A percentile compares a stretch with the other conserved stretches of the same genome.
Evolutionary conservation across 2,888 invertebrate genomes (phyloP).

Genomic region (Lithophane leautieri): DNA sequence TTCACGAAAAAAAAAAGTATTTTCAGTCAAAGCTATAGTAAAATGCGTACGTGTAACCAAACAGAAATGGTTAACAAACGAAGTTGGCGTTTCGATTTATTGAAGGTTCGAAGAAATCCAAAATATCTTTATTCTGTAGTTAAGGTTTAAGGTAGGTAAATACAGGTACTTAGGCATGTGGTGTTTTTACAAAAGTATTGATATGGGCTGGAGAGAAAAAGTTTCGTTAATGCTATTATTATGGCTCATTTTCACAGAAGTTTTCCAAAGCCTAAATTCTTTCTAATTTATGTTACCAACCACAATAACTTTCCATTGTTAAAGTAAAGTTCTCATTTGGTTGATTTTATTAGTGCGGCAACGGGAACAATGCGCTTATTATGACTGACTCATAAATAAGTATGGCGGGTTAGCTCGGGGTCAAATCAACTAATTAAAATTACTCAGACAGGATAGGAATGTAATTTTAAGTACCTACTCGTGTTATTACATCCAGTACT

Average conservation of each 20-base stretch:
- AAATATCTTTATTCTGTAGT: not conserved
- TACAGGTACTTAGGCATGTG: not conserved
- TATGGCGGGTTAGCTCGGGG: conserved; percentile 21
- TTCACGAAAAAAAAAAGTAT: not conserved
- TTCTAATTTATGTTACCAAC: not conserved
- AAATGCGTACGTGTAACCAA: not conserved
- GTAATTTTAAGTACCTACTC: conserved; percentile 2
- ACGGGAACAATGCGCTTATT: conserved; percentile 26
- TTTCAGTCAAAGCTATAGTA: not conserved
- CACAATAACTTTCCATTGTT: not conserved
- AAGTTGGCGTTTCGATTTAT: not conserved
- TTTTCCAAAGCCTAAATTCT: not conserved
- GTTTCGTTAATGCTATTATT: not conserved
- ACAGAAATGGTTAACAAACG: too few relatives aligned
- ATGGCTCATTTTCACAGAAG: too few relatives aligned
- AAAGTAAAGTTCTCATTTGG: not conserved
- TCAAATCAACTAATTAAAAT: conserved; percentile 43
- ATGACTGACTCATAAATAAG: conserved; percentile 22
- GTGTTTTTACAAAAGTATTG: not conserved
- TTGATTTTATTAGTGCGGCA: not conserved
- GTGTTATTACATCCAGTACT: not conserved
- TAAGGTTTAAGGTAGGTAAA: not conserved
- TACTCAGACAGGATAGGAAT: conserved; percentile 10
- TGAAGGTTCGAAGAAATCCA: not conserved
- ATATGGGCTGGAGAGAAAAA: not conserved